Percentiles rank a stretch among this genome's conserved stretches.
Conservation (phyloP, 2,797 vertebrate genomes). For the Gymnoscopelus braueri region DNA sequence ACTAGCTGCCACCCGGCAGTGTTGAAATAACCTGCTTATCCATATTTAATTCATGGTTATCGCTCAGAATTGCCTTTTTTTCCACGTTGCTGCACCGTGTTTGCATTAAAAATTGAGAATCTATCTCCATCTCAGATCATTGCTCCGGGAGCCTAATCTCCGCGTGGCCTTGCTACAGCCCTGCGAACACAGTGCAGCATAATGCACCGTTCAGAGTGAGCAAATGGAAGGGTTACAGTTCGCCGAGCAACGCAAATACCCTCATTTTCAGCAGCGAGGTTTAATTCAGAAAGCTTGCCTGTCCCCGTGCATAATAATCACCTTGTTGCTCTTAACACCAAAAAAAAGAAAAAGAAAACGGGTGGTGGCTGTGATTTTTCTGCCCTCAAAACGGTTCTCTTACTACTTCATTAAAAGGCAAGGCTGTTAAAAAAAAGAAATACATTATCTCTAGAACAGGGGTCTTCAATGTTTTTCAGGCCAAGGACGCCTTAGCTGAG, state of each 20-base stretch:
- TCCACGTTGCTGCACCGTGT: slow-evolving; percentile 7
- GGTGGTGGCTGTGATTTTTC: slow-evolving; percentile 11
- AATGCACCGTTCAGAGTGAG: slow-evolving; percentile 17
- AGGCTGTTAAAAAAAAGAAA: background rate
- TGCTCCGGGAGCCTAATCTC: slow-evolving; percentile 4
- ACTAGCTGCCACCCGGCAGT: slow-evolving; percentile 34
- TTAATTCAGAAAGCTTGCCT: background rate
- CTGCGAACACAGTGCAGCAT: slow-evolving; percentile 8
- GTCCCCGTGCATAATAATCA: background rate
- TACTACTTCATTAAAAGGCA: slow-evolving; percentile 8
- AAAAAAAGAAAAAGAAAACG: background rate
- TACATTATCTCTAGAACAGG: too few species aligned
- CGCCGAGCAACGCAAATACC: slow-evolving; percentile 31
- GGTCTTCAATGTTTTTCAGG: too few species aligned
- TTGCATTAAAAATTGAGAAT: slow-evolving; percentile 33
- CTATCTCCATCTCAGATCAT: slow-evolving; percentile 15
- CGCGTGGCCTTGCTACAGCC: background rate
- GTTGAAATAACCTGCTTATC: slow-evolving; percentile 24
- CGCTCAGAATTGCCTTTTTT: slow-evolving; percentile 2
- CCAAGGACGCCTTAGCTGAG: too few species aligned
- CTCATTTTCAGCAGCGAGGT: slow-evolving; percentile 6
- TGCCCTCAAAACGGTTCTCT: slow-evolving; percentile 12
- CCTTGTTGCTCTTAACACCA: background rate
- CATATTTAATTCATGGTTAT: slow-evolving; percentile 45
- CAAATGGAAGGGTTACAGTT: slow-evolving; percentile 32